Conservation (phyloP, 2,113 vertebrate species). For the Aspiorhynchus laticeps region DNA sequence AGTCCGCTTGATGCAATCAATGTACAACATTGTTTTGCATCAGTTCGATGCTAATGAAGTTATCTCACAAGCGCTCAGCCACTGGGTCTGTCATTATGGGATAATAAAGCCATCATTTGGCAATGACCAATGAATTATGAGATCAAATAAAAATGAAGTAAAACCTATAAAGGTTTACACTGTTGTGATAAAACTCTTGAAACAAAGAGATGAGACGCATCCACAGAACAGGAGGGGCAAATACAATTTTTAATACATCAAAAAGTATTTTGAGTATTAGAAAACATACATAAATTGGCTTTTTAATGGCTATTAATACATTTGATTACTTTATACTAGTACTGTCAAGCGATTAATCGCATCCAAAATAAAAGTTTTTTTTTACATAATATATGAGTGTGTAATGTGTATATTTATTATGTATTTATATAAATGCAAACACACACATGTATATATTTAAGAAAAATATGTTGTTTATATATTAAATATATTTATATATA, state of each 20-base stretch:
- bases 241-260: background rate
- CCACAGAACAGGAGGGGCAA: background rate
- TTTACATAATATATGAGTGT: too few relatives aligned
- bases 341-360: too few relatives aligned
- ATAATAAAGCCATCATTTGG: constrained; percentile 55
- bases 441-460: too few relatives aligned
- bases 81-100: constrained; percentile 43
- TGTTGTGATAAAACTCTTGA: constrained; percentile 9
- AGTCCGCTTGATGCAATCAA: constrained; percentile 57
- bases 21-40: constrained; percentile 70
- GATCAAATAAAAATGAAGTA: constrained; percentile 28
- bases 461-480: too few relatives aligned
- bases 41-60: constrained; percentile 76
- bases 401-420: too few relatives aligned
- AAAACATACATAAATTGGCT: background rate
- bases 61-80: constrained; percentile 68
- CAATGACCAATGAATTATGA: constrained; percentile 48
- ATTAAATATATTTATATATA: too few relatives aligned
- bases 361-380: too few relatives aligned
- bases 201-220: background rate
- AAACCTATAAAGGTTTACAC: background rate
- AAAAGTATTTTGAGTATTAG: background rate
- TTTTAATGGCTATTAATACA: too few relatives aligned
- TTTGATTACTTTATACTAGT: too few relatives aligned
- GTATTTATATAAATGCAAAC: too few relatives aligned